Evolutionary conservation across 2,113 vertebrate genomes (phyloP), one percentile per base, ranked within the genome.

Genomic region (Hydropotes inermis): DNA sequence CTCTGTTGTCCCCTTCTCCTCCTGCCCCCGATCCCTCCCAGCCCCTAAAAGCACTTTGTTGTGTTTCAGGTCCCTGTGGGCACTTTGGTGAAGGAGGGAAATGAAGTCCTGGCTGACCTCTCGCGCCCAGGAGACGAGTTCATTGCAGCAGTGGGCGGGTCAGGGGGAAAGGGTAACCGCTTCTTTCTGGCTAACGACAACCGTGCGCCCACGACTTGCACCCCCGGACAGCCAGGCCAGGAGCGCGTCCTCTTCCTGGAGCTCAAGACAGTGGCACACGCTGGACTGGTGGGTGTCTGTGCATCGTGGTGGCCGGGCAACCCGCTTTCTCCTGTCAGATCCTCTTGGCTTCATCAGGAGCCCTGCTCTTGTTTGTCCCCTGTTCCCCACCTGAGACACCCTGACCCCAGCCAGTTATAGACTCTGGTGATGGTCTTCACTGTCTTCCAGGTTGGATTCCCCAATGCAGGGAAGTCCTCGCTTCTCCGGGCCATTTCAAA

Each of bases 161-260:
- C 98, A 0, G 99, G 99, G 30, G 99, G 99, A 6, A 99, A 99
- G 93, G 99, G 99, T 15, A 99, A 99, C 97, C 98, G 99, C 28
- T 99, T 99, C 64, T 99, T 99, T 93, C 98, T 99, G 93, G 99
- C 99, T 97, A 99, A 99, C 8, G 99, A 99, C 98, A 99, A 99
- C 98, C 99, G 99, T 0, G 99, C 99, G 0, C 99, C 99, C 0
- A 87, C 93, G 1, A 99, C 93, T 0, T 98, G 99, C 33, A 99
- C 99, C 15, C 98, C 98, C 0, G 99, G 99, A 54, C 98, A 98
- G 52, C 97, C 89, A 0, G 99, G 99, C 3, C 99, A 99, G 98
- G 99, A 99, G 89, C 99, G 99, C 1, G 19, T 99, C 17, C 99
- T 99, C 58, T 98, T 99, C 6, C 98, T 99, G 97, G 99, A 99